Evolutionary conservation across 2,113 vertebrate genomes (phyloP).

Genomic region (Oreochromis spilurus): DNA sequence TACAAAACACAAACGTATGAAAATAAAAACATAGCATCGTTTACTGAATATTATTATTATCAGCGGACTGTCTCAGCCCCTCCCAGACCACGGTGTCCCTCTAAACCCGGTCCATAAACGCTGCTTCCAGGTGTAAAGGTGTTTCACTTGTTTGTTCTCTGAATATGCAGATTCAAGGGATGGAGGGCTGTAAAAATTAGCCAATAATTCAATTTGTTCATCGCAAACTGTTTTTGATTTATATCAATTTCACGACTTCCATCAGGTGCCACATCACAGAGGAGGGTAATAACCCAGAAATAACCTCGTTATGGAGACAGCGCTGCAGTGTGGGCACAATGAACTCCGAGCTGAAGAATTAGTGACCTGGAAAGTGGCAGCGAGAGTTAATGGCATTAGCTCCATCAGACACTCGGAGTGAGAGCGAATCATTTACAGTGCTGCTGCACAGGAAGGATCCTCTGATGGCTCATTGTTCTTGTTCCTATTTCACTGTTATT

Average conservation of each 20-base stretch:
- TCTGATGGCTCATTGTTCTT: slow-evolving; percentile 59
- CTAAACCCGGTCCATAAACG: background rate
- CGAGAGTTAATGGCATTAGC: slow-evolving; percentile 86
- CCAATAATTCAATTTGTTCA: slow-evolving; percentile 80
- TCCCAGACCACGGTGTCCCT: background rate
- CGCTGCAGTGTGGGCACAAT: slow-evolving; percentile 94
- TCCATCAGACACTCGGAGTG: slow-evolving; percentile 75
- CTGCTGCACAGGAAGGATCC: slow-evolving; percentile 18
- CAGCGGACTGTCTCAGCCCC: background rate
- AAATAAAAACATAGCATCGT: background rate
- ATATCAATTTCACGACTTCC: slow-evolving; percentile 92
- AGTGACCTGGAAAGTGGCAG: slow-evolving; percentile 98
- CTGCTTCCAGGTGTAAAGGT: background rate
- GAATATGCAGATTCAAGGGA: slow-evolving; percentile 38
- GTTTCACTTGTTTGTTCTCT: background rate
- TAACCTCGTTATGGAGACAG: slow-evolving; percentile 99
- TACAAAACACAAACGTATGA: background rate
- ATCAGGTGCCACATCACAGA: slow-evolving; percentile 94
- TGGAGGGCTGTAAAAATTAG: slow-evolving; percentile 48
- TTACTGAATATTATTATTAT: background rate
- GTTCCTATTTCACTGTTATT: slow-evolving; percentile 43
- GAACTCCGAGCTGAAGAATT: slow-evolving; percentile 98
- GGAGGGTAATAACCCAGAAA: slow-evolving; percentile 99
- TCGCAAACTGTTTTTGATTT: slow-evolving; percentile 91
- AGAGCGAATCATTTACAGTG: slow-evolving; percentile 29